Evolutionary conservation across 2,797 vertebrate species (phyloP).

Genomic region (Arnoldichthys spilopterus): DNA sequence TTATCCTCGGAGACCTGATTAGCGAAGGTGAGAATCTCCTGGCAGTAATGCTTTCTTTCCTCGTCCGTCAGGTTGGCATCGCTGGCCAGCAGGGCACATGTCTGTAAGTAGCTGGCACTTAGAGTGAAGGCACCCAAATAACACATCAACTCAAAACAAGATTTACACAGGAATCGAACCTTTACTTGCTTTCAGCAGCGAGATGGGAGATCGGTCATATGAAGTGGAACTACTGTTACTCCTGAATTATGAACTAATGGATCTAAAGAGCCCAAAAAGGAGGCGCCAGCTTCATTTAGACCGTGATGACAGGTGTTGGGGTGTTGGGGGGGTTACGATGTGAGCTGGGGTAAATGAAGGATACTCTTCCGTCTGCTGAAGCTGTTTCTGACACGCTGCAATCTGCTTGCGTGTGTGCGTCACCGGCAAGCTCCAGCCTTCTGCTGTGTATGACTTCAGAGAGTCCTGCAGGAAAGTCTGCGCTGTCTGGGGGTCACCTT

Average conservation of each 20-base stretch:
- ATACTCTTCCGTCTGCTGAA: conserved; percentile 93
- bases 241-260: no score
- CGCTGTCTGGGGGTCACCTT: conserved; percentile 88
- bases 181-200: no score
- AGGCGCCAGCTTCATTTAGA: no score
- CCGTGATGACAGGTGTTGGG: background rate
- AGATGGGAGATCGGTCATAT: no score
- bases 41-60: conserved; percentile 89
- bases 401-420: conserved; percentile 94
- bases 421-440: conserved; percentile 92
- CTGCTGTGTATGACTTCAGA: conserved; percentile 88
- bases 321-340: background rate
- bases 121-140: conserved; percentile 77
- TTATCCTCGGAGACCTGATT: conserved; percentile 70
- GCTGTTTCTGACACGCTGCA: conserved; percentile 92
- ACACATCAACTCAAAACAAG: background rate
- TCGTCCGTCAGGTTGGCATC: conserved; percentile 85
- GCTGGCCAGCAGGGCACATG: conserved; percentile 91
- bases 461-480: conserved; percentile 90
- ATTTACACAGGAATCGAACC: background rate
- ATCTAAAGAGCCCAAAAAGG: no score
- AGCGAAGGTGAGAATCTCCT: conserved; percentile 90
- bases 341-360: conserved; percentile 69
- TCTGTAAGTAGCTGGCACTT: conserved; percentile 88
- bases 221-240: background rate